Conservation (phyloP, 2,113 vertebrate genomes). For the Hippocampus guttulatus region DNA sequence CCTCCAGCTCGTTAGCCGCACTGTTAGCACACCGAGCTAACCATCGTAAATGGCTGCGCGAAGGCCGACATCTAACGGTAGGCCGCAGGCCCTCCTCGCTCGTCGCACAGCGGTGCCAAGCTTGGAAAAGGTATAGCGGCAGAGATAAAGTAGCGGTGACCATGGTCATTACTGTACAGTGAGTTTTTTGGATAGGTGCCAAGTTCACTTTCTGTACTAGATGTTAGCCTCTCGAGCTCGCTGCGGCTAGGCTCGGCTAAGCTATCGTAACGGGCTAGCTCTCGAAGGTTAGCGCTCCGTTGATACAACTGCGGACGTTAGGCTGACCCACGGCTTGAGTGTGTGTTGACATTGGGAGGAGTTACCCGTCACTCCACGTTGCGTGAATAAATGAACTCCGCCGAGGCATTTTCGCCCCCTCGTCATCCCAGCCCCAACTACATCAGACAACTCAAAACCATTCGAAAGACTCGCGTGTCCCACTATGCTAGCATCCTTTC, state of each 20-base stretch:
- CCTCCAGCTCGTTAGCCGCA: background rate
- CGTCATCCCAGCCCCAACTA: too few species aligned
- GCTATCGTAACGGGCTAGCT: background rate
- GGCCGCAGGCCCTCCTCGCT: background rate
- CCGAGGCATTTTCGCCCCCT: background rate
- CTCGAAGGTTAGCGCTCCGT: background rate
- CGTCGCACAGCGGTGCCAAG: background rate
- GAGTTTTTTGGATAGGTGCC: too few species aligned
- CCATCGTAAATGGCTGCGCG: background rate
- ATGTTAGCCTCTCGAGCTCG: background rate
- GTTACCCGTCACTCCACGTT: background rate
- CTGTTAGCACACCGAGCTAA: background rate
- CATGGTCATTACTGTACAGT: too few species aligned
- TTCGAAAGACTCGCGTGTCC: background rate
- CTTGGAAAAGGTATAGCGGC: background rate
- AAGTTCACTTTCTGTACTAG: background rate
- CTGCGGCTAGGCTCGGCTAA: background rate
- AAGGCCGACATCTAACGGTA: background rate
- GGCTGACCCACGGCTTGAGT: conserved; percentile 4
- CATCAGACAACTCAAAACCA: background rate
- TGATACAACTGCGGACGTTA: conserved; percentile 3
- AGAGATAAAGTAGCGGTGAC: background rate
- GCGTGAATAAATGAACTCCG: background rate
- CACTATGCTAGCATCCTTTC: background rate
- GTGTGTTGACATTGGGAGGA: conserved; percentile 11